Evolutionary conservation across 1,140 invertebrate species (phyloP), one percentile per base, ranked within the genome.

Genomic region (Samia ricini): DNA sequence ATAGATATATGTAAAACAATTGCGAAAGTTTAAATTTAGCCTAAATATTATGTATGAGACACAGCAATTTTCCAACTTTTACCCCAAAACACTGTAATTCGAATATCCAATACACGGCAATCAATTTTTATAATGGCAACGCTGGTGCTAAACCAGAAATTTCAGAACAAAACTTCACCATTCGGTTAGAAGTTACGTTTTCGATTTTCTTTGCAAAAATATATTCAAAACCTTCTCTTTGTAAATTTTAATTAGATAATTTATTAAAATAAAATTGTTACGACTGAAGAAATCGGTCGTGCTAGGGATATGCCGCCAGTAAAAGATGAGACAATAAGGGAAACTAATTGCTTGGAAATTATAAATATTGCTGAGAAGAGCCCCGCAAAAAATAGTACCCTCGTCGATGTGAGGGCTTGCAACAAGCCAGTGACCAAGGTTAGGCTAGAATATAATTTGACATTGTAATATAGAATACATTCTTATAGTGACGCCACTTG

Each of bases 361-460:
- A 81, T 91, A 71, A 90, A 85, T 68, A 79, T 88, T 72, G 61
- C 75, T 26, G 89, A 91, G 74, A 89, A 90, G 78, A 91, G 88
- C 72, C 86, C 86, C 26, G 80, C 76, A 54, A 91, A 90, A 73
- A 81, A 81, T 56, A 85, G 80, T 65, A 79, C 80, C 66, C 79
- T 88, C 52, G 89, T 91, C 55, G 90, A 91, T 81, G 89, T 91
- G 54, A 87, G 90, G 78, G 88, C 89, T 61, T 91, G 90, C 73
- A 91, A 91, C 75, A 91, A 91, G 79, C 90, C 90, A 69, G 79
- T 81, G 33, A 72, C 90, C 59, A 91, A 91, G 88, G 90, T 91
- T 85, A 87, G 77, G 65, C 51, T 49, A 42, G 3, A 7, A 42
- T 57, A 21, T 51, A 19, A 50, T 52, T 26, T 19, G 15, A 24